These are phyloP conservation scores for Teleopsis dalmanni DNA, from an alignment of 1,140 invertebrate species.

Conservation along the genomic window DNA sequence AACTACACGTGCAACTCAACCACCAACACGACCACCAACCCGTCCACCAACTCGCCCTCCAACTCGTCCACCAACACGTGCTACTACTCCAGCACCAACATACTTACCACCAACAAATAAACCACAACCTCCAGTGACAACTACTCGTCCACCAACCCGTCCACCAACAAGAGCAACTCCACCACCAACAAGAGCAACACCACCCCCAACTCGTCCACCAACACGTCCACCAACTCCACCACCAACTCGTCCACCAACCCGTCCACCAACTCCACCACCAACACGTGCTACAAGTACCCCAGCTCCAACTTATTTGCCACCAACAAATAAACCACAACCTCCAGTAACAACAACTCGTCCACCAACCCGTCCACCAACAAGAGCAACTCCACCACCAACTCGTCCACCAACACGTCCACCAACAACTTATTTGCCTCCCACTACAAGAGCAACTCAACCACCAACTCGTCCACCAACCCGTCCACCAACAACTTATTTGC, in stretches of 20 bases:
- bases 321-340: constrained; percentile 3
- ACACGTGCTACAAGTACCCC: constrained; percentile 5
- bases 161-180: constrained; percentile 12
- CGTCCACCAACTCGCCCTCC: constrained; percentile 18
- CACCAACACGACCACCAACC: constrained; percentile 21
- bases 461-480: constrained; percentile 3
- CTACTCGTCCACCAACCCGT: constrained; percentile 12
- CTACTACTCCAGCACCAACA: constrained; percentile 1
- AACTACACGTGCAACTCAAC: constrained; percentile 16
- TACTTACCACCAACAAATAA: constrained; percentile 15
- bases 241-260: background rate
- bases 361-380: constrained; percentile 20
- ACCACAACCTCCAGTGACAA: constrained; percentile 14
- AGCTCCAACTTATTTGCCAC: constrained; percentile 9
- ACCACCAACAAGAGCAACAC: constrained; percentile 1
- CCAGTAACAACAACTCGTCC: constrained; percentile 14
- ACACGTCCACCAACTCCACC: constrained; percentile 8
- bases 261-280: constrained; percentile 5
- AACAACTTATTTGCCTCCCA: constrained; percentile 16
- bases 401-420: constrained; percentile 18
- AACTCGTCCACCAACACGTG: constrained; percentile 6
- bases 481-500: constrained; percentile 17
- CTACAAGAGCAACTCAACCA: constrained; percentile 9
- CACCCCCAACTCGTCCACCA: constrained; percentile 7
- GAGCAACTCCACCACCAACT: constrained; percentile 12